A percentile compares a stretch with the other conserved stretches of the same genome.
phyloP scores from a whole-genome alignment of 2,113 vertebrate species.

The Pagrus major region DNA sequence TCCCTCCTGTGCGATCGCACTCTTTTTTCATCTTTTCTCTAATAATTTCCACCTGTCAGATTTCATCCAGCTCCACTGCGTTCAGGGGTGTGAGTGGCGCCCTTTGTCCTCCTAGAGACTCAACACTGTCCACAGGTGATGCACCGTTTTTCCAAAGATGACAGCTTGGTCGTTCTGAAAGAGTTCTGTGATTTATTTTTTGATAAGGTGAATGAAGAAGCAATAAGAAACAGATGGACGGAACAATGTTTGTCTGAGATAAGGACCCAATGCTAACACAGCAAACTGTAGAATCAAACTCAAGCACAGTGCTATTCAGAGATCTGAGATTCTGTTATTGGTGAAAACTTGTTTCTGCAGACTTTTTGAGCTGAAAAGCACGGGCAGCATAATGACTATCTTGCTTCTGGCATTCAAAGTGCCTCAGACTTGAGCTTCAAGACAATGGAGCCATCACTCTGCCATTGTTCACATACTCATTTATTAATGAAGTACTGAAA shows the following conservation, averaged over 20 bases:
- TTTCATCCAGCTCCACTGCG: slow-evolving; percentile 36
- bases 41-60: slow-evolving; percentile 63
- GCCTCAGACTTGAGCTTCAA: slow-evolving; percentile 60
- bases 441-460: slow-evolving; percentile 73
- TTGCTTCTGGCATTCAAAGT: slow-evolving; percentile 47
- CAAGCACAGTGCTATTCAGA: neutral
- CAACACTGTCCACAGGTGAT: neutral
- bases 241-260: slow-evolving; percentile 15
- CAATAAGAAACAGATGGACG: slow-evolving; percentile 9
- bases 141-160: slow-evolving; percentile 7
- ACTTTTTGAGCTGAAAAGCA: slow-evolving; percentile 36
- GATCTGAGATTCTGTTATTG: slow-evolving; percentile 15
- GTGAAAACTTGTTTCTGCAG: slow-evolving; percentile 22
- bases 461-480: slow-evolving; percentile 75
- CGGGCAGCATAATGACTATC: slow-evolving; percentile 45
- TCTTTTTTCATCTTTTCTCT: slow-evolving; percentile 22
- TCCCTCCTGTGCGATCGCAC: neutral
- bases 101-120: neutral
- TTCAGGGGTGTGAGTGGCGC: neutral
- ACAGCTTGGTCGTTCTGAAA: slow-evolving; percentile 2
- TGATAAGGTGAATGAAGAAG: neutral
- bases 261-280: neutral
- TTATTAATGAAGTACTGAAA: slow-evolving; percentile 83
- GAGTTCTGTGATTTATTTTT: neutral
- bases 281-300: slow-evolving; percentile 12